These are phyloP conservation scores for Numenius phaeopus DNA, from an alignment of 2,797 vertebrate species.

Conservation along the genomic window DNA sequence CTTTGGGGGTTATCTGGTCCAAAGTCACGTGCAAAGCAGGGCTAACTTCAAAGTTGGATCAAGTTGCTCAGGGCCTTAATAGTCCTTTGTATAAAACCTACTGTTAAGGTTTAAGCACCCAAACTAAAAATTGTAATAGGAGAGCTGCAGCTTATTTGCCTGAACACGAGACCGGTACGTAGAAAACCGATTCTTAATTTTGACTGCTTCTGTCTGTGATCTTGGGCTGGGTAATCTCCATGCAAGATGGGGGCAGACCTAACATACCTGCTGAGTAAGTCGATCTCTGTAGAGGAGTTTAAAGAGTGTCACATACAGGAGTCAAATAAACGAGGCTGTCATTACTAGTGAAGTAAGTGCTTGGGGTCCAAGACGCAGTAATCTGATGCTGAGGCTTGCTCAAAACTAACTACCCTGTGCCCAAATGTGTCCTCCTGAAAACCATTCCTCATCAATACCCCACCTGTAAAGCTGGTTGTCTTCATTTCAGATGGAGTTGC, in stretches of 20 bases:
- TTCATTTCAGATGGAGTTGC: neutral
- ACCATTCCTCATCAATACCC: neutral
- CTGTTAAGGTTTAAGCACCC: neutral
- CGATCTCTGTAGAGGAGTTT: neutral
- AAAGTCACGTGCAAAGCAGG: rapidly evolving
- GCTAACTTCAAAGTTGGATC: neutral
- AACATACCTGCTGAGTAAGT: neutral
- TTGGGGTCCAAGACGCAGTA: neutral
- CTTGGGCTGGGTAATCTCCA: neutral
- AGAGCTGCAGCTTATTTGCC: neutral
- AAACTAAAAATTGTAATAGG: neutral
- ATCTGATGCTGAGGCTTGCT: neutral
- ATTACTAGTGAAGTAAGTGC: neutral
- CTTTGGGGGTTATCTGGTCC: neutral
- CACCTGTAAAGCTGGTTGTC: neutral
- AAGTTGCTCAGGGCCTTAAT: rapidly evolving
- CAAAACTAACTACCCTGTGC: neutral
- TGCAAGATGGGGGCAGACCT: neutral
- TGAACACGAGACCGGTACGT: neutral
- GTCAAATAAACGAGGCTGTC: neutral
- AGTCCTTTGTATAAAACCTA: neutral
- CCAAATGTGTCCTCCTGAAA: neutral
- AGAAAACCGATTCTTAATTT: neutral
- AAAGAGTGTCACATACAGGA: neutral
- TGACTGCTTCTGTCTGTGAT: neutral